Percentiles rank a stretch among this genome's conserved stretches.
Conservation (phyloP, 1,140 invertebrate species). For the Brachionus manjavacas region DNA sequence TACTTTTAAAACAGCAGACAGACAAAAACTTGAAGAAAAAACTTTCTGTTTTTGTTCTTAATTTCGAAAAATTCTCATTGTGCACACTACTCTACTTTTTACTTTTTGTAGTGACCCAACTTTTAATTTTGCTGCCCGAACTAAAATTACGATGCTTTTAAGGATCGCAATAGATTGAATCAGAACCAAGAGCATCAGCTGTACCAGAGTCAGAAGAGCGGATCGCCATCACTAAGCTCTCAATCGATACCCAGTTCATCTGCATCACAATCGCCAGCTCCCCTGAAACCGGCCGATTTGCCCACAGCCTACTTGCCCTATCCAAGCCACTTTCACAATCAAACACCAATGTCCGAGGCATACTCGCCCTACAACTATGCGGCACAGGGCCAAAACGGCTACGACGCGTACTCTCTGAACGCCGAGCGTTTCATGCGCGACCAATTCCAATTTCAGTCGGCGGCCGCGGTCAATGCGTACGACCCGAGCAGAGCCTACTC, state of each 20-base stretch:
- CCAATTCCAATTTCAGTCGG: neutral
- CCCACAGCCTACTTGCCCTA: neutral
- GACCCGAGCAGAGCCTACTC: neutral
- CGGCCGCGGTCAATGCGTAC: neutral
- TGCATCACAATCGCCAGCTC: neutral
- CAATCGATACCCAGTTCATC: constrained; percentile 6
- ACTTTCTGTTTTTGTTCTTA: no score
- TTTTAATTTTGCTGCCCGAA: no score
- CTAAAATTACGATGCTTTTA: neutral
- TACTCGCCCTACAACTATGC: constrained; percentile 4
- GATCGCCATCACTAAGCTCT: neutral
- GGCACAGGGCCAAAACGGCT: neutral
- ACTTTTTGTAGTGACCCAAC: no score
- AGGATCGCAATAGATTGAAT: constrained; percentile 14
- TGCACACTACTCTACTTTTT: no score
- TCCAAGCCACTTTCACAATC: neutral
- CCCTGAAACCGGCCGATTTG: neutral
- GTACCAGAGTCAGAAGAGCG: neutral
- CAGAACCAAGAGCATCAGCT: neutral
- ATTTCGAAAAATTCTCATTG: no score
- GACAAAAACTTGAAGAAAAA: no score
- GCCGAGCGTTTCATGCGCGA: neutral
- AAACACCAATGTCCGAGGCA: neutral
- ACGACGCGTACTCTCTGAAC: neutral
- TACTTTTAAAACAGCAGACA: no score